phyloP scores from a whole-genome alignment of 2,888 invertebrate genomes.

The Morinoia aosen region DNA sequence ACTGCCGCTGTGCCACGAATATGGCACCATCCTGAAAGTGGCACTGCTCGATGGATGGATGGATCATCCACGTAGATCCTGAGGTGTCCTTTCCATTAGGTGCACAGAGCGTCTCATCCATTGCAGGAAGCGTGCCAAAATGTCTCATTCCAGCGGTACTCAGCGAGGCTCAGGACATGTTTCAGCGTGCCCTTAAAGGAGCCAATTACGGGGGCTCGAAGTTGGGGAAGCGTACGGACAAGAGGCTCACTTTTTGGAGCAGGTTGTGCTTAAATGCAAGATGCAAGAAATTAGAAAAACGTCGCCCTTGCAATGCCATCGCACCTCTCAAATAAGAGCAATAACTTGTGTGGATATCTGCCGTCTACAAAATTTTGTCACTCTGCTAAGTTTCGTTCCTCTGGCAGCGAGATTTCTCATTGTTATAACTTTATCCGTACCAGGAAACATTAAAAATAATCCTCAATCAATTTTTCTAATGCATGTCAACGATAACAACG shows the following conservation, averaged over 20 bases:
- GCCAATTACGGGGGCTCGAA: background rate
- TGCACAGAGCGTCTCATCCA: background rate
- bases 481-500: background rate
- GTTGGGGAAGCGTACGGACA: background rate
- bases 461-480: background rate
- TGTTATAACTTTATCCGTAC: too few relatives aligned
- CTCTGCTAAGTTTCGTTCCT: too few relatives aligned
- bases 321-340: too few relatives aligned
- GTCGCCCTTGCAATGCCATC: background rate
- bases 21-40: background rate
- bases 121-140: too few relatives aligned
- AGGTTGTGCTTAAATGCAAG: background rate
- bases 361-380: too few relatives aligned
- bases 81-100: background rate
- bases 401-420: too few relatives aligned
- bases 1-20: slow-evolving; percentile 22
- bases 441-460: too few relatives aligned
- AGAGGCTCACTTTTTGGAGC: background rate
- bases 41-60: background rate
- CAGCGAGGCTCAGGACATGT: background rate
- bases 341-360: too few relatives aligned
- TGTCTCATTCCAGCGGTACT: background rate
- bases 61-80: background rate
- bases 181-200: background rate
- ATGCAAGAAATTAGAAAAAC: background rate